Evolutionary conservation across 1,140 invertebrate genomes (phyloP).

Genomic region (Tetranychus urticae): DNA sequence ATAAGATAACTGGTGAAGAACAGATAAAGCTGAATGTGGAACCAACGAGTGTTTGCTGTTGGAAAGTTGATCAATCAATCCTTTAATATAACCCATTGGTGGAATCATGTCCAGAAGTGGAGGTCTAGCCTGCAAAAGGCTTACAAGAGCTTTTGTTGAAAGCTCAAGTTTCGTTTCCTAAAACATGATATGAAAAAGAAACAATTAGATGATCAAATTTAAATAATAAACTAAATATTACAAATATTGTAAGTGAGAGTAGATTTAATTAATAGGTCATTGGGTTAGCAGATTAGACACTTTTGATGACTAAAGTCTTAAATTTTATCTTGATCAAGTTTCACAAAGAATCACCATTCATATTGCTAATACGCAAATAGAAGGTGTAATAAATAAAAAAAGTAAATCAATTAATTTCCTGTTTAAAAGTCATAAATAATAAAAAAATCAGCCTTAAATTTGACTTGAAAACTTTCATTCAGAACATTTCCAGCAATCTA

Average conservation of each 20-base stretch:
- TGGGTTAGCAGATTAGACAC: no score
- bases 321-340: no score
- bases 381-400: no score
- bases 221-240: neutral
- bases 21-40: slow-evolving; percentile 46
- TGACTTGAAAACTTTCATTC: no score
- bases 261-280: no score
- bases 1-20: slow-evolving; percentile 53
- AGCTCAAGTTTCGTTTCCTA: slow-evolving; percentile 56
- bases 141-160: slow-evolving; percentile 55
- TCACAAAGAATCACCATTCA: no score
- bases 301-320: no score
- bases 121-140: slow-evolving; percentile 60
- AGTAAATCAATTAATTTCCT: no score
- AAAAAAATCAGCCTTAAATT: no score
- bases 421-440: no score
- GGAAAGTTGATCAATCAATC: slow-evolving; percentile 25
- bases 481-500: no score
- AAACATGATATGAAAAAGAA: slow-evolving; percentile 10
- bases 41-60: slow-evolving; percentile 26
- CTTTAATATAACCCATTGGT: slow-evolving; percentile 74
- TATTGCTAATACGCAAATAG: no score
- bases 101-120: slow-evolving; percentile 67
- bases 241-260: neutral
- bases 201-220: neutral